phyloP scores from a whole-genome alignment of 2,113 vertebrate species.

The Bujurquina vittata region DNA sequence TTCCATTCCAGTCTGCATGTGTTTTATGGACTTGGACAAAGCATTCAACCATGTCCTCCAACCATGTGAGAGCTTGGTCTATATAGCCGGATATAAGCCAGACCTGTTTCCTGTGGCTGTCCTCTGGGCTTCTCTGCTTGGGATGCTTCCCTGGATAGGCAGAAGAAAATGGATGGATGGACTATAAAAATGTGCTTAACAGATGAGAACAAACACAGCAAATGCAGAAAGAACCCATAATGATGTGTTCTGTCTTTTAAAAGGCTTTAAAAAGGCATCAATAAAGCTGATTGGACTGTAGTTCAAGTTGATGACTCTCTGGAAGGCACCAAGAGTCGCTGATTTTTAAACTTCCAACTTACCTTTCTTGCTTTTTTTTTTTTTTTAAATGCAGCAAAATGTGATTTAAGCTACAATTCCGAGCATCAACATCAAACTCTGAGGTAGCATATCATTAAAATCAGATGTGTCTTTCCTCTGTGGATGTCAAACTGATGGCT shows the following conservation, averaged over 20 bases:
- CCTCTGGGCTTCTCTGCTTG: too few species aligned
- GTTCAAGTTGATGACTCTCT: not conserved
- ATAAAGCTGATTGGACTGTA: not conserved
- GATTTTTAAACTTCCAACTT: not conserved
- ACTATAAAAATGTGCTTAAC: not conserved
- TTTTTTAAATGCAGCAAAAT: not conserved
- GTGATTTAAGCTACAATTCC: not conserved
- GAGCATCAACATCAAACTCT: not conserved
- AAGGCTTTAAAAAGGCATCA: not conserved
- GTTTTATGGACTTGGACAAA: too few species aligned
- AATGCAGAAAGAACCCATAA: not conserved
- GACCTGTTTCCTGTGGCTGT: too few species aligned
- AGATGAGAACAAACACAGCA: not conserved
- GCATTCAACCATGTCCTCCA: too few species aligned
- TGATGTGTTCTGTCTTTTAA: not conserved
- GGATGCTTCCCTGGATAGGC: too few species aligned
- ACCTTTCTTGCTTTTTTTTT: not conserved
- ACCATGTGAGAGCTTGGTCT: too few species aligned
- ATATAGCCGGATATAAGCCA: too few species aligned
- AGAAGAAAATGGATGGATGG: too few species aligned
- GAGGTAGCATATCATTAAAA: not conserved
- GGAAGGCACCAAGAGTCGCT: not conserved
- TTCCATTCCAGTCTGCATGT: too few species aligned
- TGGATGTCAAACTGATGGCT: not conserved
- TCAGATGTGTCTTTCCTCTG: not conserved